Percentiles rank a stretch among this genome's conserved stretches.
Conservation (phyloP, 1,140 invertebrate genomes). For the Papilio glaucus region DNA sequence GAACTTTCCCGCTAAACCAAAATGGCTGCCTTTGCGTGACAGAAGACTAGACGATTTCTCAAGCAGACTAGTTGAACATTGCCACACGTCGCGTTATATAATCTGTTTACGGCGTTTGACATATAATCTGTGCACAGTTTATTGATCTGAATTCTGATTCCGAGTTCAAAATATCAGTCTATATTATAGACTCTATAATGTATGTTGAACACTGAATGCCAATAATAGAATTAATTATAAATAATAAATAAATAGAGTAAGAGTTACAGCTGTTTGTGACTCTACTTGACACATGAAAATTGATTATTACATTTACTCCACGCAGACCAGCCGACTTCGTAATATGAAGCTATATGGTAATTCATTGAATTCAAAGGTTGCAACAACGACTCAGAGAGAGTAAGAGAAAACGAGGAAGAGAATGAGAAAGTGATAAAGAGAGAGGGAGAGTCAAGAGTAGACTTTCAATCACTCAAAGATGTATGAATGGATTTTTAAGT, state of each 20-base stretch:
- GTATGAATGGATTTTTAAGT: too few species aligned
- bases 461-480: too few species aligned
- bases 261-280: neutral
- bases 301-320: too few species aligned
- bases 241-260: neutral
- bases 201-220: neutral
- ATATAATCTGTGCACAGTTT: neutral
- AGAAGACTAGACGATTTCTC: constrained; percentile 36
- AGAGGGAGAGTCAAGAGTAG: too few species aligned
- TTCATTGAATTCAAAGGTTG: too few species aligned
- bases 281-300: neutral
- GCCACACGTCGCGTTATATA: constrained; percentile 29
- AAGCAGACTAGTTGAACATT: constrained; percentile 35
- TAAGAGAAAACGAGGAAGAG: too few species aligned
- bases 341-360: neutral
- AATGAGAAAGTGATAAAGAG: too few species aligned
- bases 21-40: constrained; percentile 41
- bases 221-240: neutral
- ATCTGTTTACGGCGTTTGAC: neutral
- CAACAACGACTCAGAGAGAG: too few species aligned
- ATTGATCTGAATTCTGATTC: neutral
- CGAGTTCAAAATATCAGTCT: too few species aligned
- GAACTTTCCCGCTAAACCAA: constrained; percentile 25
- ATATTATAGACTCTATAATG: too few species aligned
- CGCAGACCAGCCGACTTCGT: too few species aligned